Percentiles rank a stretch among this genome's conserved stretches.
Evolutionary conservation across 1,140 invertebrate genomes (phyloP).

Genomic region (Drosophila lini): DNA sequence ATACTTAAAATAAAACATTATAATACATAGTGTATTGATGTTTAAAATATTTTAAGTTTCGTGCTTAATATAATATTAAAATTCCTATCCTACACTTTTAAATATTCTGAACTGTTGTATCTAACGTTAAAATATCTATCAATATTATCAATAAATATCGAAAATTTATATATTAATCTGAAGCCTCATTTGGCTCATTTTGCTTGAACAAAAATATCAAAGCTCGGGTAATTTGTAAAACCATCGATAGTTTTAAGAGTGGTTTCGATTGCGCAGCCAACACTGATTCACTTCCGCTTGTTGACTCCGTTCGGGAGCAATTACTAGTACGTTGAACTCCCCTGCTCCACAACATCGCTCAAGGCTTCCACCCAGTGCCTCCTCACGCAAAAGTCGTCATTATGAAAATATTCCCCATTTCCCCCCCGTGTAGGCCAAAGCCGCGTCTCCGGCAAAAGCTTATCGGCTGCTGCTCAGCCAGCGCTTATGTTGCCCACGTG

Average conservation of each 20-base stretch:
- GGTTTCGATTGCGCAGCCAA: conserved; percentile 1
- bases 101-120: too few species aligned
- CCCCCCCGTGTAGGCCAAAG: conserved; percentile 6
- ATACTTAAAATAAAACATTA: neutral
- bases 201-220: too few species aligned
- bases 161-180: too few species aligned
- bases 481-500: conserved; percentile 71
- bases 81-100: too few species aligned
- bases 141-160: too few species aligned
- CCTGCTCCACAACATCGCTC: conserved; percentile 3
- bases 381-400: conserved; percentile 54
- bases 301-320: conserved; percentile 5
- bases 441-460: conserved; percentile 37
- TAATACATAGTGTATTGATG: neutral
- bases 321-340: conserved; percentile 56
- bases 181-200: too few species aligned
- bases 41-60: neutral
- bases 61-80: too few species aligned
- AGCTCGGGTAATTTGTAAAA: neutral
- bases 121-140: too few species aligned
- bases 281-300: conserved; percentile 66
- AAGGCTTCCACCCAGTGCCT: conserved; percentile 25
- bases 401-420: conserved; percentile 51
- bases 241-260: neutral
- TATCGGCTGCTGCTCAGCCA: conserved; percentile 73